phyloP scores from a whole-genome alignment of 2,797 vertebrate genomes.

The Cyprinella venusta region DNA sequence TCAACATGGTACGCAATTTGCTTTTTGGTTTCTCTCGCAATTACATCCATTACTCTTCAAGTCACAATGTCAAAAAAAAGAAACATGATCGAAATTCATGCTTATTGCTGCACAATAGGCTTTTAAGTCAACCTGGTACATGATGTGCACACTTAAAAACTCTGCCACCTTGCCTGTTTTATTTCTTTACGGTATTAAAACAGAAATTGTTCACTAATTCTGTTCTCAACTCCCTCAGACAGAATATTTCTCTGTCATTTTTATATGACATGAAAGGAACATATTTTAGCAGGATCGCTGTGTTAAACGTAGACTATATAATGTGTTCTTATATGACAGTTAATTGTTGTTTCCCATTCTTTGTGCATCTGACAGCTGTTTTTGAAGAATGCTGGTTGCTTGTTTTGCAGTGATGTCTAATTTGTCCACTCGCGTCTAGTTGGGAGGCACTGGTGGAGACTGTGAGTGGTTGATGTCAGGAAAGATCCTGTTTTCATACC shows the following conservation, averaged over 20 bases:
- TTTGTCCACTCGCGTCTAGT: constrained; percentile 39
- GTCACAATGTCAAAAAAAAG: constrained; percentile 48
- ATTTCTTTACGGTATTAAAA: constrained; percentile 11
- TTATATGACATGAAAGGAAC: constrained; percentile 8
- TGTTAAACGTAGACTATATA: constrained; percentile 2
- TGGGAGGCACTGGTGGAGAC: constrained; percentile 37
- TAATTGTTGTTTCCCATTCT: constrained; percentile 6
- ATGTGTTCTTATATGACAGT: not conserved
- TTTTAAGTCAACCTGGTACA: constrained; percentile 36
- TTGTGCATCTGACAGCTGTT: constrained; percentile 40
- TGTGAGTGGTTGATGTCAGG: constrained; percentile 68
- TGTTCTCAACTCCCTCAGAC: not conserved
- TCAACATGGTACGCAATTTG: constrained; percentile 57
- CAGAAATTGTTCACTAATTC: not conserved
- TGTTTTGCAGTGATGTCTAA: constrained; percentile 50
- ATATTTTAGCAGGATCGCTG: not conserved
- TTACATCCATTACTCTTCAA: constrained; percentile 59
- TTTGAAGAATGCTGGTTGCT: constrained; percentile 44
- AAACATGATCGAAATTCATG: constrained; percentile 46
- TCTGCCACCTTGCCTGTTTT: not conserved
- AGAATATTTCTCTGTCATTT: not conserved
- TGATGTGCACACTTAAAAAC: constrained; percentile 42
- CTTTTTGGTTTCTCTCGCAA: constrained; percentile 60
- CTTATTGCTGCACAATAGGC: constrained; percentile 46
- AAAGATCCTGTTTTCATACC: constrained; percentile 82